phyloP scores from a whole-genome alignment of 2,888 invertebrate species.

The Ennomos quercinarius region DNA sequence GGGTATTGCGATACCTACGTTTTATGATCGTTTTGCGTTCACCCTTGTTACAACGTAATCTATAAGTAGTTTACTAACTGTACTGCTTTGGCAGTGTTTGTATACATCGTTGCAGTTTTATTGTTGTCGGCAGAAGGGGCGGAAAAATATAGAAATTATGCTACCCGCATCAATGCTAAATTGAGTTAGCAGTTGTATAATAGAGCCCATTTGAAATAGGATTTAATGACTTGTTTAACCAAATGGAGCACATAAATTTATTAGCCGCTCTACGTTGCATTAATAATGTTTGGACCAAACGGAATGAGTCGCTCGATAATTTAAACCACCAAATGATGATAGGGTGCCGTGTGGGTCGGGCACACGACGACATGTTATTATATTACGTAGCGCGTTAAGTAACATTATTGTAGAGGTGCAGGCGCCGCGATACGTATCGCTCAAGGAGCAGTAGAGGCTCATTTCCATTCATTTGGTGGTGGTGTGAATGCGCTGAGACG shows the following conservation, averaged over 20 bases:
- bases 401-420: slow-evolving; percentile 37
- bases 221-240: slow-evolving; percentile 28
- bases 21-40: slow-evolving; percentile 4
- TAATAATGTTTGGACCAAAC: not conserved
- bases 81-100: slow-evolving; percentile 1
- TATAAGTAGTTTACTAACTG: not conserved
- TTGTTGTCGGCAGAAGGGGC: slow-evolving; percentile 20
- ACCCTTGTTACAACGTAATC: slow-evolving; percentile 3
- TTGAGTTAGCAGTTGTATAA: slow-evolving; percentile 25
- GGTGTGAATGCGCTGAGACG: slow-evolving; percentile 68
- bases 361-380: slow-evolving; percentile 38
- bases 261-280: slow-evolving; percentile 4
- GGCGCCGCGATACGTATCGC: slow-evolving; percentile 46
- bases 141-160: slow-evolving; percentile 19
- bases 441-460: slow-evolving; percentile 57
- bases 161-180: slow-evolving; percentile 26
- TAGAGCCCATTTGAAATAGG: slow-evolving; percentile 18
- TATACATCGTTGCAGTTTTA: slow-evolving; percentile 8
- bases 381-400: slow-evolving; percentile 31
- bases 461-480: slow-evolving; percentile 78
- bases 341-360: slow-evolving; percentile 9
- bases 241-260: slow-evolving; percentile 22
- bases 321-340: slow-evolving; percentile 4
- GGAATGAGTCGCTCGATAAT: slow-evolving; percentile 7
- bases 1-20: not conserved